Base-by-base conservation (phyloP, 2,797 vertebrate genomes). In the Tamandua tetradactyla region DNA sequence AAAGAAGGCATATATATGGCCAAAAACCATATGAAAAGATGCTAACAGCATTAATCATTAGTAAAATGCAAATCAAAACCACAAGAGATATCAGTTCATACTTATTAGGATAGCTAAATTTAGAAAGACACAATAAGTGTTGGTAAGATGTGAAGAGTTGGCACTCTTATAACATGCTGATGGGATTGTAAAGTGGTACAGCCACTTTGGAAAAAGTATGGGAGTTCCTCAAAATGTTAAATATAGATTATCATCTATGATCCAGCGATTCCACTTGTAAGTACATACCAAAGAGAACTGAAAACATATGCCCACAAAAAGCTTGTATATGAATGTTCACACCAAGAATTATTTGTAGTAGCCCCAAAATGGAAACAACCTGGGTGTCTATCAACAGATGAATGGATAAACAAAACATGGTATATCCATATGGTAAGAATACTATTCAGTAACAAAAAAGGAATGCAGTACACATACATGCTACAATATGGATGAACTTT, bases 41-140 rank as follows among this genome's bases (percentile, higher is more conserved):
- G n/a, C 7, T 86, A 92, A 57, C n/a, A 89, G 61, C 71, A 83
- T 49, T 71, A 87, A 22, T 95, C 42, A 83, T 52, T 84, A 84
- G 64, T 42, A 62, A 84, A 94, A 88, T 79, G 74, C 64, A 74
- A 90, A 87, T 83, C 17, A 74, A 95, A 96, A 75, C 3, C 55
- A 66, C 44, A 81, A 76, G 52, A 91, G 32, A 30, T 44, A 78
- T 5, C 12, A 90, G 12, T 69, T 78, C 55, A 86, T 7, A 91
- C 79, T 15, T 44, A 40, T 8, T 23, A 81, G 9, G 68, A 68
- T 44, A 18, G 61, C 47, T 76, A 88, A 93, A 91, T 66, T 88
- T 49, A 88, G 80, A 91, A 32, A 92, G 57, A 80, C 32, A 52
- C 62, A 49, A 61, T 9, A 74, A 55, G 22, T 12, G 23, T 47